Evolutionary conservation across 2,797 vertebrate species (phyloP), one percentile per base, ranked within the genome.

Genomic region (Spheniscus humboldti): DNA sequence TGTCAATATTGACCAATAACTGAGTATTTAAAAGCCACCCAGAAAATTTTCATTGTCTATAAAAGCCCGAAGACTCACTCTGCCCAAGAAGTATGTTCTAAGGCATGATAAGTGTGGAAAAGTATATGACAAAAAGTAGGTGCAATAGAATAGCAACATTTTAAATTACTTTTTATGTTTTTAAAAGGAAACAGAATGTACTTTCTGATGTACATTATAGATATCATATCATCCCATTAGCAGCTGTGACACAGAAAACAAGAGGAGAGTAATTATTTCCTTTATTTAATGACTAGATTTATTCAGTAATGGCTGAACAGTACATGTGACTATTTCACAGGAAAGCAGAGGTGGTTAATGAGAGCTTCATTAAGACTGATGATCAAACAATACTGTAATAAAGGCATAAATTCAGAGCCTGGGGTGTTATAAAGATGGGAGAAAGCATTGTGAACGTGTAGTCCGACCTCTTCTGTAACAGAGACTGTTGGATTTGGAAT

Each of bases 361-460:
- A 91, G 89, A 88, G 18, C 87, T 94, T 96, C 84, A 93, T 92
- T 93, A 96, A 93, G 78, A 95, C 72, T 74, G 81, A 91, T 94
- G 81, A 94, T 88, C 50, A 88, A 95, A 83, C 75, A 92, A 72
- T 90, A 90, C 41, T 50, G 47, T 75, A 91, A 91, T 90, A 91
- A 96, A 92, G 81, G n/a, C 64, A 77, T 91, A 75, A 90, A 94
- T 88, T 89, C 64, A 88, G 79, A 68, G 53, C 11, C 48, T 81
- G 31, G 24, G 50, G 39, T 83, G 62, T 68, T 88, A 53, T 47
- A 72, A 86, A 86, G 82, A 64, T 41, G 72, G 41, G 56, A 78
- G 75, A 64, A 95, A 83, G 25, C 37, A 76, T 18, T 71, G 41
- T 59, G 62, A 86, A 71, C 2, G 10, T 56, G 30, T 56, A 35